These are phyloP conservation scores for Trachemys scripta DNA, from an alignment of 2,113 vertebrate species.

Conservation along the genomic window DNA sequence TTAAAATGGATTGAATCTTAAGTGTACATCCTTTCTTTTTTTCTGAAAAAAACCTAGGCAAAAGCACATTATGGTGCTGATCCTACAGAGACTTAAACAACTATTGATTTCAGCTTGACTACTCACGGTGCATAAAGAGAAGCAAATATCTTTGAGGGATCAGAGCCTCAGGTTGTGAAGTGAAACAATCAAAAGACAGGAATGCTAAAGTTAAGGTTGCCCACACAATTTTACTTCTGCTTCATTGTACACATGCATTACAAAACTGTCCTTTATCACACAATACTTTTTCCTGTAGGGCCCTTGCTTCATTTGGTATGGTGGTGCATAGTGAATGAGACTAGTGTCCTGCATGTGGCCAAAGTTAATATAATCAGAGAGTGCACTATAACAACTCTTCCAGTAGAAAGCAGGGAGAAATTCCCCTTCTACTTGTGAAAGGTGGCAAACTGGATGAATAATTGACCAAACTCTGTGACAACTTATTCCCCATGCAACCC, in stretches of 20 bases:
- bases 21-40: not conserved
- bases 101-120: not conserved
- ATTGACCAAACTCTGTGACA: accelerated
- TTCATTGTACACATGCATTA: not conserved
- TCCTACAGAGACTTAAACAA: not conserved
- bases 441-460: not conserved
- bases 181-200: not conserved
- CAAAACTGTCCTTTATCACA: not conserved
- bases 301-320: not conserved
- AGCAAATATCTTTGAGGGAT: not conserved
- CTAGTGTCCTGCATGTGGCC: not conserved
- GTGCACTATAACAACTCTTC: not conserved
- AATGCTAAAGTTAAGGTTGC: not conserved
- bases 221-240: accelerated
- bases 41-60: not conserved
- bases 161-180: not conserved
- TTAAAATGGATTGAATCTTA: not conserved
- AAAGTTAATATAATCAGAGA: not conserved
- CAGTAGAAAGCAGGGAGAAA: not conserved
- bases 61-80: not conserved
- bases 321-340: not conserved
- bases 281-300: not conserved
- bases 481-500: accelerated
- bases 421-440: not conserved
- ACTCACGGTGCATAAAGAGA: accelerated